Base-by-base conservation (phyloP, 2,797 vertebrate species). In the Balearica regulorum region DNA sequence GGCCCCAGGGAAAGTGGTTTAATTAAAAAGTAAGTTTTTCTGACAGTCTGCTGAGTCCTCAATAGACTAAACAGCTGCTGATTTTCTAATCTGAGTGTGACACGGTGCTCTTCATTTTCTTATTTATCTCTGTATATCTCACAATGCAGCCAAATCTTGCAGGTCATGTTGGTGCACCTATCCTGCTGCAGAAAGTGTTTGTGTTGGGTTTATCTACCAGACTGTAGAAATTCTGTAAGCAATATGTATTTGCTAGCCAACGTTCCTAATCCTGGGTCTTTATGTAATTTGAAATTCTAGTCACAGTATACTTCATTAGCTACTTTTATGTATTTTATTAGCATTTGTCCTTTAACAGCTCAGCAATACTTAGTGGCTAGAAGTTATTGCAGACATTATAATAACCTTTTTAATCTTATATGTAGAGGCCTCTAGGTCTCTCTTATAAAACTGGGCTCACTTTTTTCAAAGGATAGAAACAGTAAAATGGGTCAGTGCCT, bases 21-120 rank as follows among this genome's bases (percentile, higher is more conserved):
- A 95, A 95, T 97, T 97, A 96, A 96, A 97, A 96, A 97, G 68
- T 83, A 91, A 93, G 31, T 41, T 90, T 95, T 95, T 92, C 54
- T 93, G 72, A 84, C 84, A 93, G 55, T 92, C 90, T 92, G n/a
- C 69, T 60, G 65, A 88, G 65, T 81, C 53, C 54, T 93, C 69
- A 78, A 16, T 48, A 93, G 91, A 79, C 72, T 76, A 83, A 95
- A 91, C 57, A 94, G 84, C 58, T 93, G 78, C 64, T 66, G 41
- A 78, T 90, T 90, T 91, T 92, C 78, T 84, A 68, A 53, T 93
- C 87, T 22, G 66, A 81, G 16, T 78, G 84, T 61, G 55, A 87
- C 35, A 72, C 24, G n/a, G 18, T 70, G 44, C 43, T 89, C 35
- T 37, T 93, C 7, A 48, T 85, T 92, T 92, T 94, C 61, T 66